Evolutionary conservation across 2,113 vertebrate genomes (phyloP), one percentile per base, ranked within the genome.

Genomic region (Pelvicachromis taeniatus): DNA sequence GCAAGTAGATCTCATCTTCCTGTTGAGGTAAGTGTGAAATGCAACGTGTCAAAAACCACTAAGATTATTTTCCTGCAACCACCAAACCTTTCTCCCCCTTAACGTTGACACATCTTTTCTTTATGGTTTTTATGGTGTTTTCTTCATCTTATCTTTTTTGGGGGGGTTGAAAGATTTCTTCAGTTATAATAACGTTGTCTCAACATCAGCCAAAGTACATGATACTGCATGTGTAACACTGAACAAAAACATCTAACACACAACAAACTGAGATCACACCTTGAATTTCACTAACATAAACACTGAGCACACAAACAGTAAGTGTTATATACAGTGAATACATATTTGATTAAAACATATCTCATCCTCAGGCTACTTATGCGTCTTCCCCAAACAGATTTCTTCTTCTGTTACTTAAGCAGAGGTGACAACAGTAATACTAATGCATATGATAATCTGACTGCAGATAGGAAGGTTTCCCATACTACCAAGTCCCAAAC

Each of bases 11-110:
- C 6, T 8, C 16, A 31, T 50, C 42, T 75, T 75, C 42, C 42
- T 23, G 54, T 7, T 86, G 81, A 86, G 10, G n/a, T 84, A 89
- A 42, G 85, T 86, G 86, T 88, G 84, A 90, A 88, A 90, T 68
- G 29, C 21, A 19, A 9, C 2, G 0, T 73, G 65, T 48, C 23
- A 29, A 48, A 42, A 73, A 48, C 23, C 63, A 42, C 63, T 16
- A 70, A 26, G 13, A 70, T 26, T 70, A 45, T 29, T 45, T 81
- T 84, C 73, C 75, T 84, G 56, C 38, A 48, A 29, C 40, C 68
- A 50, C 26, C 6, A 75, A 29, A 75, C 45, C 21, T 73, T 48
- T 73, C 40, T 29, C 0, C 21, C 8, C 2, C 13, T 48, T 73
- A 29, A 73, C 9, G 1, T 0, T 19, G 40, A 50, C 42, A 50